A percentile compares a stretch with the other conserved stretches of the same genome.
Conservation (phyloP, 1,140 invertebrate genomes). For the Ceratosolen solmsi region DNA sequence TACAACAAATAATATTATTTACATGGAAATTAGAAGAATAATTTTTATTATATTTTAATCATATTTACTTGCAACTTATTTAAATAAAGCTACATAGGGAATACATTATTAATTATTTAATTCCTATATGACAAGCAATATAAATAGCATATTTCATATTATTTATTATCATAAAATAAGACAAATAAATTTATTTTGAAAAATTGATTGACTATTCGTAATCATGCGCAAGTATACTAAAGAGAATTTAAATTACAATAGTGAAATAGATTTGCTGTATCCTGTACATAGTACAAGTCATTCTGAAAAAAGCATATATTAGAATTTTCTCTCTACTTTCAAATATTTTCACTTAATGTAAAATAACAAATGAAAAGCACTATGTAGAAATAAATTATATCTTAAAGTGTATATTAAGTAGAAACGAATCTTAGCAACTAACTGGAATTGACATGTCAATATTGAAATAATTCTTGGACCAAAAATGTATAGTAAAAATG, state of each 20-base stretch:
- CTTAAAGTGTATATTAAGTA: constrained; percentile 40
- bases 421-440: constrained; percentile 38
- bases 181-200: too few relatives aligned
- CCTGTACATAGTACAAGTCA: constrained; percentile 26
- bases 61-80: too few relatives aligned
- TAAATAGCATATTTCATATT: too few relatives aligned
- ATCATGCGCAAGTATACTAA: too few relatives aligned
- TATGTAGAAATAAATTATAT: not conserved
- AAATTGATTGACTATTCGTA: too few relatives aligned
- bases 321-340: constrained; percentile 18
- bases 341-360: not conserved
- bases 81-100: too few relatives aligned
- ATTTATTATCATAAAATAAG: too few relatives aligned
- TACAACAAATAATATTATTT: too few relatives aligned
- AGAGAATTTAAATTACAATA: not conserved
- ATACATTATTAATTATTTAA: too few relatives aligned
- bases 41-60: too few relatives aligned
- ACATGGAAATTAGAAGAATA: too few relatives aligned
- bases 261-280: constrained; percentile 28
- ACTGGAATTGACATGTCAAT: constrained; percentile 54
- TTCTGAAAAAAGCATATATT: constrained; percentile 15
- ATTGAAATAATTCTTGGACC: constrained; percentile 56
- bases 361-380: not conserved
- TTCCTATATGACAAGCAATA: too few relatives aligned
- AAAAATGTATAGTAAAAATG: constrained; percentile 56